These are phyloP conservation scores for Musca domestica DNA, from an alignment of 1,140 invertebrate genomes.

Conservation along the genomic window DNA sequence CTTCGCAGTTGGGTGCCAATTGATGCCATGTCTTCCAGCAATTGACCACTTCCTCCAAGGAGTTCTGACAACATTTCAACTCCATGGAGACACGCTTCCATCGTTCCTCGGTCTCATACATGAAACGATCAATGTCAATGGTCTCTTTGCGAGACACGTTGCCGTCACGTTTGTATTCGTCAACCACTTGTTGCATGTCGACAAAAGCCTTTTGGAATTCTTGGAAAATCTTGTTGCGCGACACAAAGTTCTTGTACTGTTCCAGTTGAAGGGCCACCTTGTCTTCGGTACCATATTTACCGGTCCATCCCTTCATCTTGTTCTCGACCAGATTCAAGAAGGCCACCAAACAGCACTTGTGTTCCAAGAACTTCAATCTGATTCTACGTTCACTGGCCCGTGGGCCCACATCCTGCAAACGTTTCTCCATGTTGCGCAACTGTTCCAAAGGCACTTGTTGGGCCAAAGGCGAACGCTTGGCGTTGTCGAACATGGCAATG, in stretches of 20 bases:
- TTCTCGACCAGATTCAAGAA: constrained; percentile 86
- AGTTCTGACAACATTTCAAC: constrained; percentile 82
- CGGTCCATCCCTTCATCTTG: constrained; percentile 83
- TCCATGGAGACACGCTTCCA: constrained; percentile 90
- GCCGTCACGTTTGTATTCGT: constrained; percentile 85
- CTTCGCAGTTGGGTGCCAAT: constrained; percentile 70
- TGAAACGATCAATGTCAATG: constrained; percentile 76
- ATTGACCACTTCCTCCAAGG: constrained; percentile 82
- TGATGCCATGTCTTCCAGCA: constrained; percentile 84
- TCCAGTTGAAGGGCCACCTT: constrained; percentile 80
- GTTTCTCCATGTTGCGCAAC: constrained; percentile 72
- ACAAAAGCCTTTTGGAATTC: constrained; percentile 90
- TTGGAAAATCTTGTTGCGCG: constrained; percentile 87
- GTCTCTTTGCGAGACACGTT: constrained; percentile 76
- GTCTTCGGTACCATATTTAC: constrained; percentile 82
- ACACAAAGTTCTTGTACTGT: constrained; percentile 90
- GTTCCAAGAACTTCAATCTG: constrained; percentile 83
- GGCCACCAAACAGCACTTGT: constrained; percentile 88
- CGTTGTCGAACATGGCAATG: constrained; percentile 72
- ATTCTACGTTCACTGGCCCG: constrained; percentile 74
- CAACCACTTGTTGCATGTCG: constrained; percentile 87
- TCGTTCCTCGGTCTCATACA: constrained; percentile 79
- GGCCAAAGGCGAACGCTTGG: constrained; percentile 61
- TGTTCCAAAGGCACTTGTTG: constrained; percentile 72
- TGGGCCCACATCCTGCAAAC: constrained; percentile 70